Evolutionary conservation across 2,888 invertebrate genomes (phyloP), one percentile per base, ranked within the genome.

Genomic region (Caenorhabditis sp.): DNA sequence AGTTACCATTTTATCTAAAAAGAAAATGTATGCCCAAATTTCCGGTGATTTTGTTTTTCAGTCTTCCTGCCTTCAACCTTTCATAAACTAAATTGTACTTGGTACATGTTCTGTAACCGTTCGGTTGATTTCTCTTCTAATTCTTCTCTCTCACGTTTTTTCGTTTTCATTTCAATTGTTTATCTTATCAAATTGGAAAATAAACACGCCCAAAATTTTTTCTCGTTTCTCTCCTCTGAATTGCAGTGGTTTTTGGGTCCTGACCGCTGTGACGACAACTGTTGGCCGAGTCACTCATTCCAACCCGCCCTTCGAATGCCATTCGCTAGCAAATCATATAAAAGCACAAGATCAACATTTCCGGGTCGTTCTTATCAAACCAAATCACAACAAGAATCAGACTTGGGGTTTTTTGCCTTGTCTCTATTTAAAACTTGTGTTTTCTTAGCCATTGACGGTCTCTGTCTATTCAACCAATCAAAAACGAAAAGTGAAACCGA

Each of bases 111-210:
- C 37, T 58, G 4, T 37, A 35, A 37, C 35, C 58, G 37, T 58
- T 58, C 37, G 58, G 20, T 20, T 24, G 3, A 32, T 22, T 9
- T 32, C n/a, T n/a, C 3, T 1, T 18, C 18, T 13, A 11, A 40
- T 5, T 13, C 9, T 40, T 13, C 40, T 11, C 40, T 13, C 13
- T 40, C 13, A 2, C 13, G 11, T 13, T 11, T 2, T 40, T 40
- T 40, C n/a, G 2, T 1, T 9, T 56, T 60, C 58, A 26, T 2
- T 22, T 37, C 20, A 58, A 60, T 60, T 60, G 60, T 60, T 60
- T 60, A 64, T 72, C 64, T 64, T 56, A 72, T 72, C 72, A 72
- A 40, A 72, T 72, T 58, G 64, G 64, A 72, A 72, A 72, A 72
- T 64, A 72, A 72, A 72, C 72, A 72, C 72, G 56, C 72, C 71